These are phyloP conservation scores for Rhabdomys pumilio DNA, from an alignment of 2,797 vertebrate species.

Conservation along the genomic window DNA sequence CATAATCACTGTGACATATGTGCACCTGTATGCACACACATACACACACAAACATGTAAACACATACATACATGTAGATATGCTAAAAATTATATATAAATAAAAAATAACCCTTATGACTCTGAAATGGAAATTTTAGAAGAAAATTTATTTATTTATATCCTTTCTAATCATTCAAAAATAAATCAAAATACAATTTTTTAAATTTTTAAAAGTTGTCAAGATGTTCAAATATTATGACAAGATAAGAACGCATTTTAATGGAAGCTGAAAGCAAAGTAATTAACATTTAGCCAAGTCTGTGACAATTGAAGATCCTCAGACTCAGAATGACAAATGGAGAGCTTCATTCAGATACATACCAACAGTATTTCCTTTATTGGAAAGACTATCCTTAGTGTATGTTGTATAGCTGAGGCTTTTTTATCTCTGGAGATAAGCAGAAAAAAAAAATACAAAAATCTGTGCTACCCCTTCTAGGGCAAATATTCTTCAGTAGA, in stretches of 20 bases:
- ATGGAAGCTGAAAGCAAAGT: slow-evolving; percentile 38
- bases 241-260: slow-evolving; percentile 32
- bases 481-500: background rate
- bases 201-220: background rate
- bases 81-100: background rate
- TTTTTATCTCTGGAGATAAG: background rate
- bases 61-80: background rate
- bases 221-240: slow-evolving; percentile 41
- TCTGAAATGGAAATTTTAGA: slow-evolving; percentile 35
- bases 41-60: background rate
- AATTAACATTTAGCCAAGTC: background rate
- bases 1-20: background rate
- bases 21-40: background rate
- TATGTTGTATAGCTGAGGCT: background rate
- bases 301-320: background rate
- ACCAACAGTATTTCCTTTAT: slow-evolving; percentile 8
- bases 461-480: background rate
- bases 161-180: background rate
- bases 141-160: slow-evolving; percentile 15
- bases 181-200: slow-evolving; percentile 11
- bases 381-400: background rate
- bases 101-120: background rate
- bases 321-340: background rate
- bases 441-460: slow-evolving; percentile 4
- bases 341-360: slow-evolving; percentile 7